These are phyloP conservation scores for Pseudorasbora parva DNA, from an alignment of 2,113 vertebrate genomes.

Conservation along the genomic window DNA sequence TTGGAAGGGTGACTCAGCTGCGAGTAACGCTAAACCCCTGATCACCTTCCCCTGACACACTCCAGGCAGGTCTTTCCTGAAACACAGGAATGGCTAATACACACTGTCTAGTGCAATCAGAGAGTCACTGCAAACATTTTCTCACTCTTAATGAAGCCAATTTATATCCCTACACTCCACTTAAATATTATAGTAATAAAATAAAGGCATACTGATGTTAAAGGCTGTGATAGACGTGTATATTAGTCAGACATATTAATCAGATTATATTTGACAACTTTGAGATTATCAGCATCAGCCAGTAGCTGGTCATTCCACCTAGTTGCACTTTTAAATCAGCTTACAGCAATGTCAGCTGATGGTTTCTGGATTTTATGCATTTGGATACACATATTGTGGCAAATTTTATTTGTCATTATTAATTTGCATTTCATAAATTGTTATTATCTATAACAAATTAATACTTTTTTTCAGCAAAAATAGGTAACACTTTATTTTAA, in stretches of 20 bases:
- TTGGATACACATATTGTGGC: no score
- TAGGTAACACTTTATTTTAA: no score
- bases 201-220: slow-evolving; percentile 47
- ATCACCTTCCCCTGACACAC: slow-evolving; percentile 62
- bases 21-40: slow-evolving; percentile 65
- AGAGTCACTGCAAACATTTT: neutral
- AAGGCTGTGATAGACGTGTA: neutral
- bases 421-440: no score
- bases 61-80: slow-evolving; percentile 44
- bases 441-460: no score
- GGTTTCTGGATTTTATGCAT: no score
- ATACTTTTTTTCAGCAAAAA: no score
- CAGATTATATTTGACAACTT: neutral
- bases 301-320: neutral
- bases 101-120: slow-evolving; percentile 18
- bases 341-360: neutral
- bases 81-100: slow-evolving; percentile 31
- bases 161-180: neutral
- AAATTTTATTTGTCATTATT: no score
- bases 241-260: neutral
- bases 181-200: neutral
- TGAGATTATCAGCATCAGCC: neutral
- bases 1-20: slow-evolving; percentile 62
- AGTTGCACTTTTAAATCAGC: neutral
- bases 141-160: neutral